Conservation (phyloP, 2,797 vertebrate genomes). For the Danio tinwini region DNA sequence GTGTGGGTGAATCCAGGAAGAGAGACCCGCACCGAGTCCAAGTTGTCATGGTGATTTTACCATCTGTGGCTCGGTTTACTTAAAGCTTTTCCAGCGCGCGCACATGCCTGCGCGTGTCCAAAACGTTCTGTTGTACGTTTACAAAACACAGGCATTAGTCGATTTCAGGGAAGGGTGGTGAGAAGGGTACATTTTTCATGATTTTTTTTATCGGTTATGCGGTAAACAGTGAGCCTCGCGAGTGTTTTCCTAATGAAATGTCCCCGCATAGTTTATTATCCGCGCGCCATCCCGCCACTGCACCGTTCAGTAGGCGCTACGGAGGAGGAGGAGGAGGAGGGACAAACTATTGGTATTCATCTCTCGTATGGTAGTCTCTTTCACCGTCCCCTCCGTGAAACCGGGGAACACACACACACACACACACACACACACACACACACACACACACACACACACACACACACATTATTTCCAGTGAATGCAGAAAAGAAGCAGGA, state of each 20-base stretch:
- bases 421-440: conserved; percentile 52
- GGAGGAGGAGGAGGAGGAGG: conserved; percentile 51
- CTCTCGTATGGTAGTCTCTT: conserved; percentile 65
- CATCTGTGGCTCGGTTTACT: conserved; percentile 43
- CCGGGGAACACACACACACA: conserved; percentile 59
- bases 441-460: conserved; percentile 49
- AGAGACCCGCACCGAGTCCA: conserved; percentile 15
- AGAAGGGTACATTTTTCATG: background rate
- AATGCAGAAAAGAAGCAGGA: conserved; percentile 64
- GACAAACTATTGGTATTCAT: conserved; percentile 65
- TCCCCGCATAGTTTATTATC: conserved; percentile 59
- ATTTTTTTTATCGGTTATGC: background rate
- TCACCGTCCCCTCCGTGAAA: conserved; percentile 60
- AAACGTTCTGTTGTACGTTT: conserved; percentile 7
- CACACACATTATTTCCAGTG: conserved; percentile 43
- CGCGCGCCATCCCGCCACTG: conserved; percentile 51
- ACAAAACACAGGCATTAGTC: background rate
- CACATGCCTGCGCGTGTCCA: background rate
- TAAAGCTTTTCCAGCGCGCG: conserved; percentile 5
- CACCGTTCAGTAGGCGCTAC: conserved; percentile 56
- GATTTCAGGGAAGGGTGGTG: background rate
- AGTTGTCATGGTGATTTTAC: conserved; percentile 62
- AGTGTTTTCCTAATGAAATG: conserved; percentile 48
- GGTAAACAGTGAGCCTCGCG: background rate
- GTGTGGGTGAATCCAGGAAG: conserved; percentile 18